These are phyloP conservation scores for Saccostrea echinata DNA, from an alignment of 1,140 invertebrate species.

Conservation along the genomic window DNA sequence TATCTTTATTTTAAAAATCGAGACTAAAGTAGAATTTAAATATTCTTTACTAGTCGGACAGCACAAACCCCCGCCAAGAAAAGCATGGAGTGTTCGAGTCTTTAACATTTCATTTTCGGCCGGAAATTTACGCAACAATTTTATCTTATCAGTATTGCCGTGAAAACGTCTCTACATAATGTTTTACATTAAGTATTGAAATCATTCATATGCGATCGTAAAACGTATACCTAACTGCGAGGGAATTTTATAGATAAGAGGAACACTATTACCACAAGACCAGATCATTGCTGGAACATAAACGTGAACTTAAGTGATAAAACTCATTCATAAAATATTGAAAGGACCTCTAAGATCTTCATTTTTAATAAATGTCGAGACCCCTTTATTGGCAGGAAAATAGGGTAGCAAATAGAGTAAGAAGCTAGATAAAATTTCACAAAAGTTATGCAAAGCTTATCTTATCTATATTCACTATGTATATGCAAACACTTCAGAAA, in stretches of 20 bases:
- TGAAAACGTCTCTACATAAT: slow-evolving; percentile 32
- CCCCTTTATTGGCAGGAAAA: slow-evolving; percentile 12
- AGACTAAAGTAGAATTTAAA: no score
- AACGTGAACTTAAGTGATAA: slow-evolving; percentile 18
- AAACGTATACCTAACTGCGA: slow-evolving; percentile 30
- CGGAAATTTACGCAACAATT: slow-evolving; percentile 38
- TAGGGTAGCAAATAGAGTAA: neutral
- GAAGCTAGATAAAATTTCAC: neutral
- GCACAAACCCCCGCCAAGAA: neutral
- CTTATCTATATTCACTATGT: slow-evolving; percentile 3
- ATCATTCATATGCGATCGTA: slow-evolving; percentile 38
- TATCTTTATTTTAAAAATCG: no score
- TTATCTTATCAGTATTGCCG: slow-evolving; percentile 30
- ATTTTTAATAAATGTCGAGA: slow-evolving; percentile 39
- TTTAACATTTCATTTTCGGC: slow-evolving; percentile 9
- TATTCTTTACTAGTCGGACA: neutral
- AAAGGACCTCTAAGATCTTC: slow-evolving; percentile 14
- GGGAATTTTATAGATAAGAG: slow-evolving; percentile 17
- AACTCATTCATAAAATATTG: slow-evolving; percentile 33
- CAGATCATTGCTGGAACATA: neutral
- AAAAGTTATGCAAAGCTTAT: neutral
- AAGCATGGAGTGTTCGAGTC: neutral
- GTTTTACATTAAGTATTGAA: slow-evolving; percentile 39
- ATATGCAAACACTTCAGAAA: slow-evolving; percentile 2
- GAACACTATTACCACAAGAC: slow-evolving; percentile 10